A percentile compares a stretch with the other conserved stretches of the same genome.
These are phyloP conservation scores for Noturus placidus DNA, from an alignment of 2,113 vertebrate genomes.

Conservation along the genomic window DNA sequence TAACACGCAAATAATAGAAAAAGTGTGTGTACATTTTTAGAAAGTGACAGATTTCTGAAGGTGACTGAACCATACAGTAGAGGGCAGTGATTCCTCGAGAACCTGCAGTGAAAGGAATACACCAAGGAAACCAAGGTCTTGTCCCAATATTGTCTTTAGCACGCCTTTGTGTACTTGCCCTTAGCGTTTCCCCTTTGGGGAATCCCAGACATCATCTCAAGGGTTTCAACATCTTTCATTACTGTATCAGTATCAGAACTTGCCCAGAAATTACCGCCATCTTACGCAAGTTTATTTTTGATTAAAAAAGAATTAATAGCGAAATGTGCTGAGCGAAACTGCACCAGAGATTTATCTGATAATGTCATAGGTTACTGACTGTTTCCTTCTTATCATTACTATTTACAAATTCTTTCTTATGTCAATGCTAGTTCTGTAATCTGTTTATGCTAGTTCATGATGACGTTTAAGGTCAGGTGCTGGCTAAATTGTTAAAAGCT, in stretches of 20 bases:
- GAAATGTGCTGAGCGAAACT: neutral
- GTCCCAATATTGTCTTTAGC: slow-evolving; percentile 3
- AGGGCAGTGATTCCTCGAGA: slow-evolving; percentile 19
- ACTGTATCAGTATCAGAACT: neutral
- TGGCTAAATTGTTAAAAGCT: neutral
- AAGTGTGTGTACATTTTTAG: slow-evolving; percentile 3
- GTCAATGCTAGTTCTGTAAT: neutral
- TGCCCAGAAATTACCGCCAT: neutral
- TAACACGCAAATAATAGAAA: slow-evolving; percentile 25
- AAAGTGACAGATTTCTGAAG: neutral
- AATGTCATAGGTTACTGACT: neutral
- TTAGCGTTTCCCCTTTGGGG: neutral
- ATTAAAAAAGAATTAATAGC: neutral
- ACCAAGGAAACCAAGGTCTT: neutral
- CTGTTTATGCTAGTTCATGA: neutral
- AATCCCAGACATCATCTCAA: neutral
- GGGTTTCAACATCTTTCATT: neutral
- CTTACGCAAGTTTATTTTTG: neutral
- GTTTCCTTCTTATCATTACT: neutral
- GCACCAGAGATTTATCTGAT: neutral
- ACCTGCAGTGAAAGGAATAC: neutral
- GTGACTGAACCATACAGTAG: neutral
- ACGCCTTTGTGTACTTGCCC: neutral
- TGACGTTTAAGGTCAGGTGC: neutral
- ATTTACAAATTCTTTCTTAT: neutral